Evolutionary conservation across 2,888 invertebrate genomes (phyloP).

Genomic region (Cantharis rustica): DNA sequence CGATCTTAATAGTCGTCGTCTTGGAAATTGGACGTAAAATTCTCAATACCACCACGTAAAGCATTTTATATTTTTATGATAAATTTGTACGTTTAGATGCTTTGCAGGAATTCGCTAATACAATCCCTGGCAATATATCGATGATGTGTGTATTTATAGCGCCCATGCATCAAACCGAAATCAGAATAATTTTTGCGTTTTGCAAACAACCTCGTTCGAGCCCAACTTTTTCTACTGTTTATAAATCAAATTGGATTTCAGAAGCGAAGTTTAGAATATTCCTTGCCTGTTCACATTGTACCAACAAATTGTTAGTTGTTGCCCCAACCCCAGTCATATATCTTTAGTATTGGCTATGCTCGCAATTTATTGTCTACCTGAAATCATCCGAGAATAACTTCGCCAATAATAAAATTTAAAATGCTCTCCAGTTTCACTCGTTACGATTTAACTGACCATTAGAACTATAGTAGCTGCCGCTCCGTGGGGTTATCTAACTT

Average conservation of each 20-base stretch:
- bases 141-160: slow-evolving; percentile 55
- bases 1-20: slow-evolving; percentile 13
- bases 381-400: slow-evolving; percentile 37
- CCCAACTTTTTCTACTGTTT: slow-evolving; percentile 49
- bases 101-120: not conserved
- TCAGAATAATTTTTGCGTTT: slow-evolving; percentile 52
- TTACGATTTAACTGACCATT: not conserved
- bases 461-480: not conserved
- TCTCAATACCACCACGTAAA: slow-evolving; percentile 1
- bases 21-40: slow-evolving; percentile 1
- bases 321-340: slow-evolving; percentile 42
- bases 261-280: slow-evolving; percentile 45
- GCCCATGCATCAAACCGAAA: slow-evolving; percentile 52
- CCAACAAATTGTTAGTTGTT: slow-evolving; percentile 50
- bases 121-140: slow-evolving; percentile 43
- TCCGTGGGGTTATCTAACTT: not conserved
- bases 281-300: slow-evolving; percentile 40
- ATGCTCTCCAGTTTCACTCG: not conserved
- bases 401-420: slow-evolving; percentile 5
- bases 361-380: slow-evolving; percentile 44
- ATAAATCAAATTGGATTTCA: slow-evolving; percentile 55
- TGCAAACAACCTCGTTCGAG: slow-evolving; percentile 48
- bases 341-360: slow-evolving; percentile 44
- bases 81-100: not conserved
- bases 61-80: not conserved